A percentile compares a stretch with the other conserved stretches of the same genome.
These are phyloP conservation scores for Lomographa bimaculata DNA, from an alignment of 2,888 invertebrate species.

Conservation along the genomic window DNA sequence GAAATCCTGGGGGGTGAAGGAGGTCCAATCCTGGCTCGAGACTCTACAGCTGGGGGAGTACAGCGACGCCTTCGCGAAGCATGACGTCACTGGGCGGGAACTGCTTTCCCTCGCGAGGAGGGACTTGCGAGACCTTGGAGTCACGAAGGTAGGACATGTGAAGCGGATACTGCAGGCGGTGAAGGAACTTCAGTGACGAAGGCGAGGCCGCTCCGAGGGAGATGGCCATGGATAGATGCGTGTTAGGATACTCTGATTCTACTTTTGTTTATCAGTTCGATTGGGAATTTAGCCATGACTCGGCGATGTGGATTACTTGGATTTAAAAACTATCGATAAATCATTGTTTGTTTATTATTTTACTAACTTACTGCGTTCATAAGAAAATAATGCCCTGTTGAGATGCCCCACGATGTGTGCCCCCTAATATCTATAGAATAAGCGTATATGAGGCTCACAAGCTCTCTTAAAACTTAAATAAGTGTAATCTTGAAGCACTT, in stretches of 20 bases:
- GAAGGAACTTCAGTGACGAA: conserved; percentile 87
- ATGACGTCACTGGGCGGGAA: conserved; percentile 96
- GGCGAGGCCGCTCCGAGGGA: conserved; percentile 77
- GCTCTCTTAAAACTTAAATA: too few species aligned
- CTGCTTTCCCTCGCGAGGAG: conserved; percentile 93
- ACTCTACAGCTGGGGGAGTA: conserved; percentile 95
- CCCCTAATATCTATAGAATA: too few species aligned
- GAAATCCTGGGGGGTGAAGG: conserved; percentile 91
- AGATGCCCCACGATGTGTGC: too few species aligned
- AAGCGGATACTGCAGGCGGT: conserved; percentile 97
- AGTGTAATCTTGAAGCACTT: too few species aligned
- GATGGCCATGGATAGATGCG: conserved; percentile 57
- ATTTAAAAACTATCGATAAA: too few species aligned
- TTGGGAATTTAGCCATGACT: too few species aligned
- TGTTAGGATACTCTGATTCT: conserved; percentile 27
- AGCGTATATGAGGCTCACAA: too few species aligned
- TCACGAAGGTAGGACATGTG: conserved; percentile 97
- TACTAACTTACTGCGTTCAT: too few species aligned
- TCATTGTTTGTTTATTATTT: too few species aligned
- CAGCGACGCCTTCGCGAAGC: conserved; percentile 93
- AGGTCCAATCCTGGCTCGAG: conserved; percentile 96
- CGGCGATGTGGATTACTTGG: too few species aligned
- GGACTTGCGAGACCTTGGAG: conserved; percentile 95
- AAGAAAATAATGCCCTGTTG: too few species aligned
- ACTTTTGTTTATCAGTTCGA: too few species aligned